Evolutionary conservation across 1,140 invertebrate species (phyloP), one percentile per base, ranked within the genome.

Genomic region (Vanessa tameamea): DNA sequence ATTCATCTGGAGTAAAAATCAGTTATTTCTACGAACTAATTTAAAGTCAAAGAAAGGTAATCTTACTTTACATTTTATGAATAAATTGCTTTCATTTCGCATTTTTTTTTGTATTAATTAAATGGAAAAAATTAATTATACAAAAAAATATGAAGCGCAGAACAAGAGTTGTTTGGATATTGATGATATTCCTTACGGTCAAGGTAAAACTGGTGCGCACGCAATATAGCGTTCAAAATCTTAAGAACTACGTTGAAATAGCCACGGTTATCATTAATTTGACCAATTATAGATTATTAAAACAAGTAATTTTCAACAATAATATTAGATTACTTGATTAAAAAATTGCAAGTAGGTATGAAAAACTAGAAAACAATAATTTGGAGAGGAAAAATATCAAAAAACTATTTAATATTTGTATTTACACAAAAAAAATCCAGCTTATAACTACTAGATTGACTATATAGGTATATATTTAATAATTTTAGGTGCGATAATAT

Each of bases 161-260:
- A 51, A n/a, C 0, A 14, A n/a, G n/a, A n/a, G 5, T 15, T n/a
- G n/a, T 51, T 51, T 51, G n/a, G 13, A 51, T 51, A 37, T 47
- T 65, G 65, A 68, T 68, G 37, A 31, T 55, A 20, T 68, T 68
- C 47, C 67, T 13, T 69, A 48, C 53, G 50, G 61, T 72, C 70
- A 72, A 76, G 75, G 75, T 50, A 53, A 72, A 20, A 55, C 37
- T 14, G 47, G 53, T 50, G 47, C 26, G 47, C 73, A 75, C 73
- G 73, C 73, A 31, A 74, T 3, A 26, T 51, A 55, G 47, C 48
- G 48, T 64, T 74, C 43, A 13, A 48, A 69, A 57, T 50, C 51
- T 43, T 31, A 31, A 65, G 43, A 69, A 31, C 26, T 31, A 31
- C 6, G 12, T 69, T 37, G 37, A 69, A 69, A 20, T 37, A n/a